Base-by-base conservation (phyloP, 2,797 vertebrate genomes). In the Rhinoraja longicauda region DNA sequence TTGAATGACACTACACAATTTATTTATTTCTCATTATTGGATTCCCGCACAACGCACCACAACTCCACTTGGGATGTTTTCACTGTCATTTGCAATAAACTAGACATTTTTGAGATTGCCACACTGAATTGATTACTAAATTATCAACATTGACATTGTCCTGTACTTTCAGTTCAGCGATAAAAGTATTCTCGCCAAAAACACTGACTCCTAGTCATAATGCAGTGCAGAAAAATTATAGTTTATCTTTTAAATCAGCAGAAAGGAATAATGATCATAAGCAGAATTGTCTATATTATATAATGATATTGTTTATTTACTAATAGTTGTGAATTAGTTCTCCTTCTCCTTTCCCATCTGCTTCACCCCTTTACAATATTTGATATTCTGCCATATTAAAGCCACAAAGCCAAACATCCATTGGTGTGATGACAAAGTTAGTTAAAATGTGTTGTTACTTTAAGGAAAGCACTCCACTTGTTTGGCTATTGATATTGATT, bases 51-150 rank as follows among this genome's bases (percentile, higher is more conserved):
- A 36, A 64, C 64, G 17, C 9, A 67, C 29, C 36, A n/a, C 32
- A 62, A 32, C 59, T 67, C 7, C 26, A n/a, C 82, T 17, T 45
- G 59, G 17, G 84, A 32, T 19, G 17, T 19, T 67, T 88, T 67
- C 84, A 88, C 36, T 88, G 84, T 67, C n/a, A 88, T 67, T 88
- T 88, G 36, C 64, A 67, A 67, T 67, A 88, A 88, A 88, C 59
- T 64, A n/a, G 32, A 64, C 84, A 88, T 88, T 67, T 67, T 88
- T 88, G 84, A 67, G 59, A 88, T 88, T 19, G 15, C 62, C 32
- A 32, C n/a, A 88, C 17, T 88, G 84, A 88, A 64, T 86, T 5
- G 5, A 64, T 29, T 86, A 62, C 67, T 62, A 19, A 7, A 64
- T 88, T 67, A 88, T 64, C 59, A 67, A 67, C 59, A 32, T 36